Evolutionary conservation across 2,797 vertebrate species (phyloP).

Genomic region (Helicolenus hilgendorfi): DNA sequence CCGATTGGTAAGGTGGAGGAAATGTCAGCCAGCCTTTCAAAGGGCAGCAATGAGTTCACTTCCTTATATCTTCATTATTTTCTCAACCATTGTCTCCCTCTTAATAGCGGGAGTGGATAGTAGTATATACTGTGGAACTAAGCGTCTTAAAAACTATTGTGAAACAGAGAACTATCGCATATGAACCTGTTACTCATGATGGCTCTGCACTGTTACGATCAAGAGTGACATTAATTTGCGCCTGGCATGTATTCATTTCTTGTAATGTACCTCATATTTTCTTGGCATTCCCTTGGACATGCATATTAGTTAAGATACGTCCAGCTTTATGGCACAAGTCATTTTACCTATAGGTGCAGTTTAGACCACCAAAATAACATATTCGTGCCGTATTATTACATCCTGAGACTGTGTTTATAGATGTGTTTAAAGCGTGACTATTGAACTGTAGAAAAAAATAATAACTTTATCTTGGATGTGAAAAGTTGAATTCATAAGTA

Average conservation of each 20-base stretch:
- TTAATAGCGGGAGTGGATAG: background rate
- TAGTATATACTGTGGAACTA: background rate
- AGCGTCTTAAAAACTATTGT: background rate
- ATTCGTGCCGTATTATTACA: background rate
- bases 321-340: background rate
- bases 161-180: background rate
- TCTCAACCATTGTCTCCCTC: slow-evolving; percentile 9
- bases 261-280: background rate
- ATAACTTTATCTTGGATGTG: background rate
- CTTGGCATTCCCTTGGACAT: background rate
- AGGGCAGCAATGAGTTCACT: slow-evolving; percentile 44
- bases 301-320: background rate
- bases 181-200: background rate
- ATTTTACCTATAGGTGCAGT: background rate
- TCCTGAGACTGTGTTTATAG: background rate
- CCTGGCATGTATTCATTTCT: accelerated
- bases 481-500: background rate
- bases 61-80: slow-evolving; percentile 50
- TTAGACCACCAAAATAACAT: background rate
- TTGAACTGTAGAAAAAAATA: background rate
- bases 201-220: background rate
- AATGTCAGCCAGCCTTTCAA: slow-evolving; percentile 60
- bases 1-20: slow-evolving; percentile 50
- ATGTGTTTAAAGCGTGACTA: background rate
- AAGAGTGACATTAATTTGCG: background rate